Evolutionary conservation across 2,113 vertebrate genomes (phyloP).

Genomic region (Gasterosteus nipponicus): DNA sequence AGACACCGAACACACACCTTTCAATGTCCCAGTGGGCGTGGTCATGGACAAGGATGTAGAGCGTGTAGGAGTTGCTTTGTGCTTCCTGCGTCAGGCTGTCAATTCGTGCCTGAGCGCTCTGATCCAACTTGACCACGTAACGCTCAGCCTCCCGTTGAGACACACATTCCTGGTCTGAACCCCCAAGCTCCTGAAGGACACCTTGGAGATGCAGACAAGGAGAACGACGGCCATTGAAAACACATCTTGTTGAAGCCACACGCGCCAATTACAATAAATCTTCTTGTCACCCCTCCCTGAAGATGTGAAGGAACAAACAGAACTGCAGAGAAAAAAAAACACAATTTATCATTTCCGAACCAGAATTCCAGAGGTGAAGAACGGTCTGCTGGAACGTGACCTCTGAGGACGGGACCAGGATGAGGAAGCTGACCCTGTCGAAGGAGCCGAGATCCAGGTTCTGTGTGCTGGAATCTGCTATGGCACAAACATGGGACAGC

Average conservation of each 20-base stretch:
- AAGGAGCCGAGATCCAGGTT: slow-evolving; percentile 94
- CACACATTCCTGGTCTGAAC: slow-evolving; percentile 86
- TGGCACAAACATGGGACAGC: slow-evolving; percentile 95
- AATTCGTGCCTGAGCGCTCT: slow-evolving; percentile 86
- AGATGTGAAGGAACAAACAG: not conserved
- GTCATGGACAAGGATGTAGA: slow-evolving; percentile 96
- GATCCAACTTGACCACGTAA: slow-evolving; percentile 91
- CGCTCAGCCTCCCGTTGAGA: slow-evolving; percentile 87
- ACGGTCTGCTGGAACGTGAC: slow-evolving; percentile 96
- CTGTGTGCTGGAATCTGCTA: slow-evolving; percentile 97
- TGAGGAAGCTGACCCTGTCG: slow-evolving; percentile 92
- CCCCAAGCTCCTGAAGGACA: slow-evolving; percentile 90
- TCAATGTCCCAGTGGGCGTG: slow-evolving; percentile 95
- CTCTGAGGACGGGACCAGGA: slow-evolving; percentile 95
- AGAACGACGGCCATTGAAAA: not conserved
- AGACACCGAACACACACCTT: slow-evolving; percentile 80
- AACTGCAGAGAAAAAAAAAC: not conserved
- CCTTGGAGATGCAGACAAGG: slow-evolving; percentile 76
- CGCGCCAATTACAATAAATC: not conserved
- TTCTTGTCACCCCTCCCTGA: not conserved
- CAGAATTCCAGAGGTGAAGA: slow-evolving; percentile 92
- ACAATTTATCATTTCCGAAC: slow-evolving; percentile 69
- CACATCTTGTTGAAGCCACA: not conserved
- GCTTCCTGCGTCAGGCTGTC: slow-evolving; percentile 89
- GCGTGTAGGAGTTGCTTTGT: slow-evolving; percentile 90